Evolutionary conservation across 2,113 vertebrate genomes (phyloP).

Genomic region (Hemibagrus wyckioides): DNA sequence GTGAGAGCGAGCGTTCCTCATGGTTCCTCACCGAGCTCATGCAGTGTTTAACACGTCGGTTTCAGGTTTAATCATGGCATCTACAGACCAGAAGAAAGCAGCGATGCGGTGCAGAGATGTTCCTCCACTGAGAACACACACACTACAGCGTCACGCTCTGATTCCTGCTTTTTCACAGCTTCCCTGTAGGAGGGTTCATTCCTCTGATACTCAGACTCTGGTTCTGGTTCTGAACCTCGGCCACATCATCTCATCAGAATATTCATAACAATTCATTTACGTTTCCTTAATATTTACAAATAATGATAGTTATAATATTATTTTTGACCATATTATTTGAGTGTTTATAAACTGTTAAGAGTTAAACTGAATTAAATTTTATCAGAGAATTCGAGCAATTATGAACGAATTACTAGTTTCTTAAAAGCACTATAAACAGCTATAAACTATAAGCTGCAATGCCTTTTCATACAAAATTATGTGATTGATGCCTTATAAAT

Average conservation of each 20-base stretch:
- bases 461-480: no score
- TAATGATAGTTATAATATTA: background rate
- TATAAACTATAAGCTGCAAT: no score
- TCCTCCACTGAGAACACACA: background rate
- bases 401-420: no score
- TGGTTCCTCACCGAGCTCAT: background rate
- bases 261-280: background rate
- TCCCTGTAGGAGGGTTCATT: background rate
- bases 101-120: background rate
- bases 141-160: background rate
- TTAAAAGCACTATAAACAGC: no score
- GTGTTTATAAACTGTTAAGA: background rate
- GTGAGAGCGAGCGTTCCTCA: background rate
- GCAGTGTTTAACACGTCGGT: slow-evolving; percentile 16
- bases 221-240: background rate
- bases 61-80: slow-evolving; percentile 21
- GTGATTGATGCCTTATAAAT: no score
- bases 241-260: background rate
- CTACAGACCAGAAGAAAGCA: background rate
- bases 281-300: background rate
- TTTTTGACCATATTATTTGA: background rate
- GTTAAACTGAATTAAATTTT: no score
- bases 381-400: no score
- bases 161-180: background rate
- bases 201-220: background rate